These are phyloP conservation scores for Seriola aureovittata DNA, from an alignment of 2,113 vertebrate species.

Conservation along the genomic window DNA sequence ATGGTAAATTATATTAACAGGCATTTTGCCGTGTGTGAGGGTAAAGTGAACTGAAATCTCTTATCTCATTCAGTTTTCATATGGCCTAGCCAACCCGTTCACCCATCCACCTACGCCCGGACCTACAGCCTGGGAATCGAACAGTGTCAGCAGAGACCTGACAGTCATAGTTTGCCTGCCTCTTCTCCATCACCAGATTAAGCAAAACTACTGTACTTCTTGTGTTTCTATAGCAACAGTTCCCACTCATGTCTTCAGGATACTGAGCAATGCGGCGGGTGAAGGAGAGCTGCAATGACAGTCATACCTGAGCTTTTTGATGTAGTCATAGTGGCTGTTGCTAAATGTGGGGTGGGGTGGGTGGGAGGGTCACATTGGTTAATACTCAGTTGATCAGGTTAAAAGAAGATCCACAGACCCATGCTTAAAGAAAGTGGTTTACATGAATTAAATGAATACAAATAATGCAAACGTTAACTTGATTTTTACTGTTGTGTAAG, in stretches of 20 bases:
- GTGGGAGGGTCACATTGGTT: background rate
- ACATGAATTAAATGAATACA: background rate
- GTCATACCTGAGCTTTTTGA: slow-evolving; percentile 46
- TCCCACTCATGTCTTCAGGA: slow-evolving; percentile 73
- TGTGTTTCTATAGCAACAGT: slow-evolving; percentile 83
- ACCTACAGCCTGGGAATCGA: slow-evolving; percentile 27
- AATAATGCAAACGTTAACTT: background rate
- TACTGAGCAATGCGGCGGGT: slow-evolving; percentile 56
- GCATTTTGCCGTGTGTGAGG: slow-evolving; percentile 1
- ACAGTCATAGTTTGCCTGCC: slow-evolving; percentile 66
- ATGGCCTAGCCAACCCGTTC: slow-evolving; percentile 8
- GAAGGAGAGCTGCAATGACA: slow-evolving; percentile 51
- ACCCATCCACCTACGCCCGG: slow-evolving; percentile 16
- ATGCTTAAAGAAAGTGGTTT: background rate
- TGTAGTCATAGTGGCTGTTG: slow-evolving; percentile 33
- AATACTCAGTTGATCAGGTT: background rate
- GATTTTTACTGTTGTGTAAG: slow-evolving; percentile 34
- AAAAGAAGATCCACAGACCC: background rate
- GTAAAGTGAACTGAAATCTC: slow-evolving; percentile 22
- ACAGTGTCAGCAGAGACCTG: slow-evolving; percentile 49
- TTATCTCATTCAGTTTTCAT: slow-evolving; percentile 33
- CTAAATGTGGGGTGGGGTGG: background rate
- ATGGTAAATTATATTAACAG: slow-evolving; percentile 5
- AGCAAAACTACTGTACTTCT: slow-evolving; percentile 73
- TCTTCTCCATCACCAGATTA: slow-evolving; percentile 66